Evolutionary conservation across 35 echinoderm and acorn worm genomes (phyloP), one percentile per base, ranked within the genome.

Genomic region (Antedon bifida): DNA sequence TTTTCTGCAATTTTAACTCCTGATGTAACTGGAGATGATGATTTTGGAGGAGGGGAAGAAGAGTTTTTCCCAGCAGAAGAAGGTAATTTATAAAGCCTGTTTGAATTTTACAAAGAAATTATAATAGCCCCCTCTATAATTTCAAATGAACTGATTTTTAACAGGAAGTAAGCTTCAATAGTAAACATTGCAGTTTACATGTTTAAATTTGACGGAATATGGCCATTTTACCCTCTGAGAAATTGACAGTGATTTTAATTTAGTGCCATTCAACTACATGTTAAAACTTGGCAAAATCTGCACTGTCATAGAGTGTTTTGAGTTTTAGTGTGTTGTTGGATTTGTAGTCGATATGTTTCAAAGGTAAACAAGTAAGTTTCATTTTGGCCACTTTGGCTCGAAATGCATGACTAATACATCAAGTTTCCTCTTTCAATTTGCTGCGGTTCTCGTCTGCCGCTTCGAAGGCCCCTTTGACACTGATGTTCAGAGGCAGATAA

Each of bases 401-500:
- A 64, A 64, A 64, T 42, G 51, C 23, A 64, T 64, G 51, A 64
- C 51, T 64, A 64, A 64, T 64, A 64, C 5, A 23, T 64, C 19
- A 64, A 64, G 51, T 64, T 64, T 64, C 51, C 51, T 64, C 38
- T 64, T 64, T 64, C 19, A 64, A 64, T 64, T 64, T 64, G 51
- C 51, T 44, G 39, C 39, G 5, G 23, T 64, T 64, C 26, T 64
- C 38, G 19, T 64, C 51, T 64, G 51, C 51, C 23, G 23, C 51
- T 64, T 16, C 23, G 51, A 64, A 64, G 51, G 51, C 23, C 51
- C 51, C 51, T 64, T 64, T 64, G 51, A 64, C 5, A 64, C 51
- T 64, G 85, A 31, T 39, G 30, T 19, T 46, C 36, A 29, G 74
- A 78, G 85, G 31, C 83, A 91, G 74, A 84, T 96, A 35, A 96